Conservation (phyloP, 2,888 invertebrate species). For the Idaea biselata region DNA sequence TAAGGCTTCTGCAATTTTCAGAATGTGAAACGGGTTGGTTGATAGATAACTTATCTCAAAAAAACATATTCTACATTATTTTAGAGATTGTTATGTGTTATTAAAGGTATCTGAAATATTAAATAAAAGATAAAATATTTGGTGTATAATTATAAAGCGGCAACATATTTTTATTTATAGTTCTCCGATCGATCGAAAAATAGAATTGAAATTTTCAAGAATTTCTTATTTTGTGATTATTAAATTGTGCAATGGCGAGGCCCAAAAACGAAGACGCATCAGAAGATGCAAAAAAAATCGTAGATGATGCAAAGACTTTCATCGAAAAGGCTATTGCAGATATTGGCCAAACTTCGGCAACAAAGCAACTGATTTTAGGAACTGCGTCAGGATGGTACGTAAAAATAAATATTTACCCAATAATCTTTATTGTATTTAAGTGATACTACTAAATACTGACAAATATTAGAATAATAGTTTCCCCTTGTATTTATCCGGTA, state of each 20-base stretch:
- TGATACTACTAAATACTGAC: not conserved
- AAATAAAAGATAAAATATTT: too few species aligned
- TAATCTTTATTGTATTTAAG: not conserved
- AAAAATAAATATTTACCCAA: conserved; percentile 2
- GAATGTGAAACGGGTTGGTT: too few species aligned
- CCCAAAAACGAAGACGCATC: conserved; percentile 71
- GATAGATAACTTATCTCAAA: too few species aligned
- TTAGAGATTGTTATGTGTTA: too few species aligned
- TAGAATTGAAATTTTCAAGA: too few species aligned
- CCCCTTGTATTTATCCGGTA: not conserved
- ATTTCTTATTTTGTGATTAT: not conserved
- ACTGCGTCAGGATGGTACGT: conserved; percentile 93
- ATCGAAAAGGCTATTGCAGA: conserved; percentile 89
- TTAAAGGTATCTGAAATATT: too few species aligned
- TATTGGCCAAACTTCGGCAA: conserved; percentile 91
- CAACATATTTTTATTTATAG: too few species aligned
- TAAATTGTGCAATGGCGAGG: conserved; percentile 53
- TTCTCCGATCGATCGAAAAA: too few species aligned
- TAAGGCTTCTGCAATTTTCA: too few species aligned
- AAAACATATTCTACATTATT: too few species aligned
- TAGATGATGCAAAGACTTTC: conserved; percentile 85
- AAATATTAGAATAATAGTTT: not conserved
- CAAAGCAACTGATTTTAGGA: conserved; percentile 93
- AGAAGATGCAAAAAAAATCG: conserved; percentile 81
- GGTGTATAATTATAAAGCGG: too few species aligned